Evolutionary conservation across 2,797 vertebrate genomes (phyloP).

Genomic region (Erithacus rubecula): DNA sequence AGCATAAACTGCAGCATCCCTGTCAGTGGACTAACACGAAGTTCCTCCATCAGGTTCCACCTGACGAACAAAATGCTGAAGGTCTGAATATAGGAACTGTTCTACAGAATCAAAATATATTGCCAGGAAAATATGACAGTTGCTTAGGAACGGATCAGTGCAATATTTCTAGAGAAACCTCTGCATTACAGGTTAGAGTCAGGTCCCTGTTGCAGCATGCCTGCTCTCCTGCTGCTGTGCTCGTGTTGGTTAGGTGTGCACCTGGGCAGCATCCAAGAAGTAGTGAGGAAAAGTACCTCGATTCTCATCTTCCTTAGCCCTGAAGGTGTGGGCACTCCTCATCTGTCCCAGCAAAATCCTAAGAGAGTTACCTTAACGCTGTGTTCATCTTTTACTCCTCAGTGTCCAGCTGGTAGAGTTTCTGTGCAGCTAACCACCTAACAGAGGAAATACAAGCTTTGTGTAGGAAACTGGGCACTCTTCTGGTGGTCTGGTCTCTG

Average conservation of each 20-base stretch:
- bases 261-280: background rate
- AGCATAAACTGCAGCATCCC: background rate
- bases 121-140: background rate
- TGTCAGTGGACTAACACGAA: background rate
- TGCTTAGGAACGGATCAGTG: background rate
- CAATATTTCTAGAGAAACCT: background rate
- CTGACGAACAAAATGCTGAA: background rate
- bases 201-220: background rate
- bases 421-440: background rate
- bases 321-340: background rate
- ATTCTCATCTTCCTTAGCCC: accelerated
- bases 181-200: accelerated
- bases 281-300: background rate
- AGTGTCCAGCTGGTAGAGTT: background rate
- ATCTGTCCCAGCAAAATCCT: accelerated
- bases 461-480: background rate
- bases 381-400: background rate
- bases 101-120: background rate
- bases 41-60: background rate
- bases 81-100: background rate
- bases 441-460: background rate
- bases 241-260: background rate
- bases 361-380: background rate
- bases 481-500: background rate
- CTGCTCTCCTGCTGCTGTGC: background rate